phyloP scores from a whole-genome alignment of 2,113 vertebrate genomes.

The Xenopus laevis region DNA sequence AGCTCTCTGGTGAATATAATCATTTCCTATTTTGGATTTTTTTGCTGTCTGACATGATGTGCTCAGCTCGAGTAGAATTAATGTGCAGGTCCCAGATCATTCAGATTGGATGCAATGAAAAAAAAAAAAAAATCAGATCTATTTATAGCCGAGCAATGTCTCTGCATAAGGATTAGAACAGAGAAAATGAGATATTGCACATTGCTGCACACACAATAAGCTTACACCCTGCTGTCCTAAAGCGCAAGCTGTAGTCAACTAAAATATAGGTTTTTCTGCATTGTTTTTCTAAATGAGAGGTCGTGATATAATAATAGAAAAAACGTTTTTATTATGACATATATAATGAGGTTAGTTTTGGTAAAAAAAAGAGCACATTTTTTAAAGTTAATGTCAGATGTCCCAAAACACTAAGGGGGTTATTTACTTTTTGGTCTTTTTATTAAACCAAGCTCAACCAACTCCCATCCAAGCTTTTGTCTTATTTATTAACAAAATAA shows the following conservation, averaged over 20 bases:
- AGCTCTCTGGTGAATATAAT: not conserved
- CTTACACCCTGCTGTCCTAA: not conserved
- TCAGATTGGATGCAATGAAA: not conserved
- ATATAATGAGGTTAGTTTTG: too few species aligned
- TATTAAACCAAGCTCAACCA: too few species aligned
- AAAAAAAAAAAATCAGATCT: not conserved
- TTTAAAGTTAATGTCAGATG: too few species aligned
- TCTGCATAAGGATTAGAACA: not conserved
- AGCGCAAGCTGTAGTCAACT: not conserved
- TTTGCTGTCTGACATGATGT: not conserved
- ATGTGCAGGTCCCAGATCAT: constrained; percentile 4
- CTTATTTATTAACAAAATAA: too few species aligned
- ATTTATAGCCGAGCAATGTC: not conserved
- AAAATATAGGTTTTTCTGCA: not conserved
- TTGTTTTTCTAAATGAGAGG: too few species aligned
- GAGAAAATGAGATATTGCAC: not conserved
- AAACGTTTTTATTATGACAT: too few species aligned
- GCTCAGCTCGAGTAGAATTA: not conserved
- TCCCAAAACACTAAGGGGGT: too few species aligned
- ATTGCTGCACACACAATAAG: not conserved
- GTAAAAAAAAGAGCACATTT: too few species aligned
- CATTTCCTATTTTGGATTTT: not conserved
- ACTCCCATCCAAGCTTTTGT: too few species aligned
- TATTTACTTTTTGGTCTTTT: too few species aligned
- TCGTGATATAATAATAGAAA: too few species aligned